phyloP scores from a whole-genome alignment of 2,888 invertebrate genomes.

The Neocrepidodera transversa region DNA sequence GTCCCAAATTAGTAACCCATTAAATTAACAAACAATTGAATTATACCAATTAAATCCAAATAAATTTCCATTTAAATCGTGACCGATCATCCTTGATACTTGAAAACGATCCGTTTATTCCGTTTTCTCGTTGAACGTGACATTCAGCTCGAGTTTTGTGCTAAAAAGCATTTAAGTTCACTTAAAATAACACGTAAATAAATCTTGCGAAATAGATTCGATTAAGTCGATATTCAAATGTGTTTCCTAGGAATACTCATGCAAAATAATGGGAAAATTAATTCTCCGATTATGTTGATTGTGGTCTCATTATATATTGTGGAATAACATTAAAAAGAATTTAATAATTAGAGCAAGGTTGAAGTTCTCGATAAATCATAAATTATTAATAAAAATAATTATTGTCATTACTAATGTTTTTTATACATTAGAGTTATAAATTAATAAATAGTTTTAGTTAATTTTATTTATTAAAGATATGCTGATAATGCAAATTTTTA shows the following conservation, averaged over 20 bases:
- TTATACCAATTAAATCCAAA: not conserved
- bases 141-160: not conserved
- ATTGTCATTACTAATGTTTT: no score
- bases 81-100: not conserved
- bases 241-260: not conserved
- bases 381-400: no score
- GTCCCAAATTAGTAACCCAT: no score
- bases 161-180: not conserved
- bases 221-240: not conserved
- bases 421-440: no score
- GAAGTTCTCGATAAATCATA: not conserved
- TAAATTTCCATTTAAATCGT: not conserved
- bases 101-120: not conserved
- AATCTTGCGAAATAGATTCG: not conserved
- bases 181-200: slow-evolving; percentile 4
- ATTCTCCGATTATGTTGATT: not conserved
- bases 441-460: no score
- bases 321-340: not conserved
- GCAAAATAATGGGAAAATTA: slow-evolving; percentile 3
- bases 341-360: slow-evolving; percentile 7
- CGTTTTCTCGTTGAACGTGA: slow-evolving; percentile 1
- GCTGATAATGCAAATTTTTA: no score
- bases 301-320: not conserved
- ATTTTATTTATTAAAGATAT: no score
- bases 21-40: no score